Percentiles rank a stretch among this genome's conserved stretches.
phyloP scores from a whole-genome alignment of 2,888 invertebrate genomes.

The Lacanobia oleracea region DNA sequence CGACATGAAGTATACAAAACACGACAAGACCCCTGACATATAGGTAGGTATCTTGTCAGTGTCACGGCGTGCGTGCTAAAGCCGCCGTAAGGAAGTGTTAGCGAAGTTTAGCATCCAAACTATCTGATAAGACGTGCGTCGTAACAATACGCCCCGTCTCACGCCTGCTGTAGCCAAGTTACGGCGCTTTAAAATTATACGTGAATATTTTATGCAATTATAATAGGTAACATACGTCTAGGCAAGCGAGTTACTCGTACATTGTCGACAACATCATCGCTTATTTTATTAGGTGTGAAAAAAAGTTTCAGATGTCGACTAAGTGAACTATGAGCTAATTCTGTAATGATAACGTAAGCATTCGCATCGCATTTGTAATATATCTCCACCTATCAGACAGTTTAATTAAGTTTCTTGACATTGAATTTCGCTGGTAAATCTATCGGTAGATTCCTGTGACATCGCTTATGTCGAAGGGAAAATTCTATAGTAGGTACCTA shows the following conservation, averaged over 20 bases:
- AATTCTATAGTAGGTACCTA: not conserved
- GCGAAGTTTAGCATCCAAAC: conserved; percentile 48
- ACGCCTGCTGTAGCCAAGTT: not conserved
- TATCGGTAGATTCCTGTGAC: too few species aligned
- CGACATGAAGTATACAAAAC: not conserved
- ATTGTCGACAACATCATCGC: not conserved
- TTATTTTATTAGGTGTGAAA: not conserved
- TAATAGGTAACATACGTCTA: not conserved
- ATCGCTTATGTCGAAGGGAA: too few species aligned
- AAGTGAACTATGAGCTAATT: too few species aligned
- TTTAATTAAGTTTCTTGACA: too few species aligned
- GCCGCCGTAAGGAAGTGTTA: conserved; percentile 41
- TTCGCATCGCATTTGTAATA: too few species aligned
- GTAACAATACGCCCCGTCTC: conserved; percentile 23
- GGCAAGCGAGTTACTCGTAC: not conserved
- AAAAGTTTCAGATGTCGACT: too few species aligned
- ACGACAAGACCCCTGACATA: conserved; percentile 31
- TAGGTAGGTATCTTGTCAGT: conserved; percentile 11
- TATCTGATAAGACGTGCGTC: conserved; percentile 41
- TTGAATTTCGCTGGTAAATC: too few species aligned
- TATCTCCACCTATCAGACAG: too few species aligned
- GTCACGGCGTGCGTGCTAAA: conserved; percentile 30
- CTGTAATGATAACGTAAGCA: too few species aligned
- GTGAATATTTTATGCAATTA: not conserved
- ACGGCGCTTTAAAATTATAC: not conserved